Evolutionary conservation across 2,888 invertebrate genomes (phyloP), one percentile per base, ranked within the genome.

Genomic region (Chaetogeoica ovagalla): DNA sequence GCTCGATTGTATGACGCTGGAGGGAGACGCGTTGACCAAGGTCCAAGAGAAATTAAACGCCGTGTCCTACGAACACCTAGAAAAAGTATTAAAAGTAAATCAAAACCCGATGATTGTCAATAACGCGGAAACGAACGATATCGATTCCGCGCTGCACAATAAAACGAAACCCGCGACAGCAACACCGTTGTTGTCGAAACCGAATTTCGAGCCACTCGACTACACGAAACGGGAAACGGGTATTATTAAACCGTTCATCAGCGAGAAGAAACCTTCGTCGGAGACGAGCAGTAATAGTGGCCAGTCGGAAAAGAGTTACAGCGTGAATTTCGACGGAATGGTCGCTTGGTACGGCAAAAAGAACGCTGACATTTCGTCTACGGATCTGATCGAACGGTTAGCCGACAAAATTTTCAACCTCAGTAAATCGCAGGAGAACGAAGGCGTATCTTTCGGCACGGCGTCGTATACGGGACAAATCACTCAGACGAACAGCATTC

Each of bases 1-100:
- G 52, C 69, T 83, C 5, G 83, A 83, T 71, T 83, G 83, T 39
- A 82, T 82, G 52, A 63, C 82, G n/a, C n/a, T 83, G 3, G 83
- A 82, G 59, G 82, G 72, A 17, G 82, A 82, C 57, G 82, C 76
- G 11, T 70, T 83, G n/a, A 82, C 82, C 57, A 82, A 83, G 62
- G 82, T 82, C 8, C 82, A 82, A 71, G 83, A 82, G 65, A 83
- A 83, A 62, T 57, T 83, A 39, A 81, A 72, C 37, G 81, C 71
- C 9, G 79, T 79, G 6, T 70, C 79, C 5, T 79, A 79, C 43
- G 79, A 79, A 65, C 39, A 71, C 57, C 39, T 79, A 37, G 79
- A 79, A 71, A 79, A 79, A 71, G 79, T 79, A 63, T 63, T 79
- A 23, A 79, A 79, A 62, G 79, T 71, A 43, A 79, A 79, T 79